Conservation (phyloP, 2,113 vertebrate species). For the Cygnus buccinator region DNA sequence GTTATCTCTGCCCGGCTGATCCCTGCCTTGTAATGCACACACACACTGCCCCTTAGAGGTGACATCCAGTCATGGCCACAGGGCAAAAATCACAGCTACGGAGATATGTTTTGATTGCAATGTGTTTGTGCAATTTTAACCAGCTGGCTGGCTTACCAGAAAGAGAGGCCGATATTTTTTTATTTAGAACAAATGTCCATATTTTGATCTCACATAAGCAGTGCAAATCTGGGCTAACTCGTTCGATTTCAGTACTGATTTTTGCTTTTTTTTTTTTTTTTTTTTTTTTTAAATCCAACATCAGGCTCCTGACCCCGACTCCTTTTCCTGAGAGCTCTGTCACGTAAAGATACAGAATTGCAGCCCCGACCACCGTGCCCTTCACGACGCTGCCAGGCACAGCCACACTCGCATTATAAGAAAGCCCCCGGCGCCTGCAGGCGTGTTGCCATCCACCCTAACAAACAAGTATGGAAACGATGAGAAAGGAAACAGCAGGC, state of each 20-base stretch:
- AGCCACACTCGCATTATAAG: background rate
- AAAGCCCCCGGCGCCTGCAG: background rate
- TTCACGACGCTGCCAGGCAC: background rate
- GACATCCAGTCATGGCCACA: slow-evolving; percentile 28
- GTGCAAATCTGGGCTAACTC: background rate
- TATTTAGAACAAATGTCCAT: background rate
- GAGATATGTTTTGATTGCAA: background rate
- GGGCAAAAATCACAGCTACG: background rate
- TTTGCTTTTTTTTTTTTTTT: background rate
- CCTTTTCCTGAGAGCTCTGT: background rate
- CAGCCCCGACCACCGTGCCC: background rate
- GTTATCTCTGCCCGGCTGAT: background rate
- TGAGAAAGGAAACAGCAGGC: slow-evolving; percentile 22
- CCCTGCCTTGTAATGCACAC: slow-evolving; percentile 14
- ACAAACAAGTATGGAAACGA: background rate
- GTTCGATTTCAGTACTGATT: background rate
- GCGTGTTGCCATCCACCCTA: background rate
- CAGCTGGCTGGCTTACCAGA: background rate
- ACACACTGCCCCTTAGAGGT: slow-evolving; percentile 78
- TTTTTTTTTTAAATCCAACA: background rate
- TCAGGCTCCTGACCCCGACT: background rate
- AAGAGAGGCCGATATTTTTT: background rate
- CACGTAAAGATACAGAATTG: background rate
- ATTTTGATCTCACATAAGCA: background rate
- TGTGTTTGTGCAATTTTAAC: background rate